A percentile compares a stretch with the other conserved stretches of the same genome.
Evolutionary conservation across 2,888 invertebrate genomes (phyloP).

Genomic region (Microplitis deprimator): DNA sequence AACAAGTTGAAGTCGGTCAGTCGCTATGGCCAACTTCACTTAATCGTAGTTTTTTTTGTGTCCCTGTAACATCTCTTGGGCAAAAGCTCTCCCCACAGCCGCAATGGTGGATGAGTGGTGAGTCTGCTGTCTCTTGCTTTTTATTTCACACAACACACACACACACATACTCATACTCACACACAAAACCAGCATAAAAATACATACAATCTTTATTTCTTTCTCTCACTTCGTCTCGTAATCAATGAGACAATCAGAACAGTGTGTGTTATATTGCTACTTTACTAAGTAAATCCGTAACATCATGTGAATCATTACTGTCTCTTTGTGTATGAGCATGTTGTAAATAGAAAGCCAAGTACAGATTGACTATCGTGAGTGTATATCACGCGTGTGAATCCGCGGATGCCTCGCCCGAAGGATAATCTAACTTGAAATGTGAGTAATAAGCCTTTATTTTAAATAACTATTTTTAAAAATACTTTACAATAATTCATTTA

Average conservation of each 20-base stretch:
- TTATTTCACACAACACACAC: constrained; percentile 22
- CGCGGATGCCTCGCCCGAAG: constrained; percentile 43
- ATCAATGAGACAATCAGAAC: constrained; percentile 15
- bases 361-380: constrained; percentile 18
- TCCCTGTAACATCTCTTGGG: constrained; percentile 22
- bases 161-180: not conserved
- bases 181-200: not conserved
- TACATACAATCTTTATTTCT: constrained; percentile 16
- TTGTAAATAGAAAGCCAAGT: constrained; percentile 40
- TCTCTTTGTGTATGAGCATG: constrained; percentile 29
- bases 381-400: constrained; percentile 39
- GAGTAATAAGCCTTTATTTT: constrained; percentile 37
- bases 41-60: constrained; percentile 49
- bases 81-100: constrained; percentile 31
- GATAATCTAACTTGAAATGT: constrained; percentile 51
- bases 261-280: constrained; percentile 20
- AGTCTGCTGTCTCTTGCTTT: constrained; percentile 43
- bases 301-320: constrained; percentile 15
- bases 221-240: constrained; percentile 26
- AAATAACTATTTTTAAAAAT: constrained; percentile 16
- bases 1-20: constrained; percentile 24
- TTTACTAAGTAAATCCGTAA: constrained; percentile 11
- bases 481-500: not conserved
- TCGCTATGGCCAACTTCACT: constrained; percentile 45
- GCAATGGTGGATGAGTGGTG: constrained; percentile 53